phyloP scores from a whole-genome alignment of 2,797 vertebrate genomes.

The Thamnophis elegans region DNA sequence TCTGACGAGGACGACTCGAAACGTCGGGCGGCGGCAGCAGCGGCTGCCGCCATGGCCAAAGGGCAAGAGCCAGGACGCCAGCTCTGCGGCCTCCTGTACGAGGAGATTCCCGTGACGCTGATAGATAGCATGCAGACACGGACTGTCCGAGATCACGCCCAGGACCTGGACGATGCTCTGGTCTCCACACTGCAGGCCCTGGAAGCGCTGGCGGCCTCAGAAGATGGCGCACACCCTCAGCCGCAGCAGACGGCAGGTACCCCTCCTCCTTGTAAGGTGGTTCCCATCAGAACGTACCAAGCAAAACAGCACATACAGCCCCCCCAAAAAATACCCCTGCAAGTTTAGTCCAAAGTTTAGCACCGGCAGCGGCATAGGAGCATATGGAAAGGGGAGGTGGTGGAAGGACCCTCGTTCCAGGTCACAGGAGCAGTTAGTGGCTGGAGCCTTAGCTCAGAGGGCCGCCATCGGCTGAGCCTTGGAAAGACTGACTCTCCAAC shows the following conservation, averaged over 20 bases:
- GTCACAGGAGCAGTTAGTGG: background rate
- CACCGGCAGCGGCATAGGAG: background rate
- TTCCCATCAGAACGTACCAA: background rate
- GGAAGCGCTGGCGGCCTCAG: conserved; percentile 96
- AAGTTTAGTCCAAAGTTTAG: too few relatives aligned
- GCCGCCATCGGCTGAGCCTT: background rate
- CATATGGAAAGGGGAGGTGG: background rate
- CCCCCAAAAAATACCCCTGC: background rate
- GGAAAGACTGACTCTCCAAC: background rate
- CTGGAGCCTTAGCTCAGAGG: background rate
- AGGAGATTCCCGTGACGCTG: conserved; percentile 92
- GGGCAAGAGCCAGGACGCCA: conserved; percentile 71
- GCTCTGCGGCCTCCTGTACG: conserved; percentile 71
- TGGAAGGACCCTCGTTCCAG: background rate
- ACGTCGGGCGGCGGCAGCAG: conserved; percentile 71
- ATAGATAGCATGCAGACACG: conserved; percentile 91
- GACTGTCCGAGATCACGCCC: conserved; percentile 94
- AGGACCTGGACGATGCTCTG: conserved; percentile 95
- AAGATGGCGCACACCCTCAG: conserved; percentile 90
- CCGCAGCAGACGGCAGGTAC: conserved; percentile 98
- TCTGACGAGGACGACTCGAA: conserved; percentile 96
- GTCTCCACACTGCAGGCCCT: conserved; percentile 97
- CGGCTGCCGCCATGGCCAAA: conserved; percentile 58
- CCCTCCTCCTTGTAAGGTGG: conserved; percentile 10
- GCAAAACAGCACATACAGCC: background rate